These are phyloP conservation scores for Tinea trinotella DNA, from an alignment of 2,888 invertebrate species.

Conservation along the genomic window DNA sequence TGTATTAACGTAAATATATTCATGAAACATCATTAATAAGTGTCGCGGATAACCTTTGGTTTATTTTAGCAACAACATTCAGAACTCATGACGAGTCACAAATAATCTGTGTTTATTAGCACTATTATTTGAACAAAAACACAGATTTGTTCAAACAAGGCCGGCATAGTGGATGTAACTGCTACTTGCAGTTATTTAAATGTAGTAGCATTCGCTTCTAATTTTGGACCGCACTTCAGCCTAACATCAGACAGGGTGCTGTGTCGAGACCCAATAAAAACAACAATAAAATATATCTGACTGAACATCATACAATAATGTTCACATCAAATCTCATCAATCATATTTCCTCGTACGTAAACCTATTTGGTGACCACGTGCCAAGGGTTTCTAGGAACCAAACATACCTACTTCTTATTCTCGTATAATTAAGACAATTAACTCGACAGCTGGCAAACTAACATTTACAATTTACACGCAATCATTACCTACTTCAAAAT, in stretches of 20 bases:
- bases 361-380: background rate
- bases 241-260: too few relatives aligned
- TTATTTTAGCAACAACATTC: background rate
- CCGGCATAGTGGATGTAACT: too few relatives aligned
- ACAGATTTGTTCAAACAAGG: too few relatives aligned
- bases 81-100: background rate
- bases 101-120: background rate
- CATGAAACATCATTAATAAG: too few relatives aligned
- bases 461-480: slow-evolving; percentile 6
- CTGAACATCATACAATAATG: too few relatives aligned
- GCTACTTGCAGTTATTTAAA: too few relatives aligned
- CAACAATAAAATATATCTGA: background rate
- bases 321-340: background rate
- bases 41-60: background rate
- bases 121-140: background rate
- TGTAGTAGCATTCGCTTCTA: too few relatives aligned
- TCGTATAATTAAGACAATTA: slow-evolving; percentile 11
- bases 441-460: slow-evolving; percentile 14
- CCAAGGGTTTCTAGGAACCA: slow-evolving; percentile 10
- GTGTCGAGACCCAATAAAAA: too few relatives aligned
- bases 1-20: too few relatives aligned
- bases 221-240: too few relatives aligned
- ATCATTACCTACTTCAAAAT: slow-evolving; percentile 2
- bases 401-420: slow-evolving; percentile 1
- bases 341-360: background rate